Evolutionary conservation across 2,113 vertebrate genomes (phyloP).

Genomic region (Aepyceros melampus): DNA sequence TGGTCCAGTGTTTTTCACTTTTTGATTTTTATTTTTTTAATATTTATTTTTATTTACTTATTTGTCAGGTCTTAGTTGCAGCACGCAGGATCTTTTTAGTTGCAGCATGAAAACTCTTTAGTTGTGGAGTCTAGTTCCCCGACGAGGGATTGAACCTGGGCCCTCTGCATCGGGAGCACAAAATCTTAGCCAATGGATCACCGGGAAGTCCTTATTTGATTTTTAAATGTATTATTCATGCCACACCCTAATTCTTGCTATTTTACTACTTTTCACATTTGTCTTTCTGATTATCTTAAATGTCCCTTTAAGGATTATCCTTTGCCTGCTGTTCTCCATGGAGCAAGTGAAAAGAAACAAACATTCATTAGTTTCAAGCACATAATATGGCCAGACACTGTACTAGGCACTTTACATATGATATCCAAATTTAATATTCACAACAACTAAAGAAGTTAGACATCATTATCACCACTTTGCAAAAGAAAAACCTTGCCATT

Average conservation of each 20-base stretch:
- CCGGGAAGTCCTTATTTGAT: background rate
- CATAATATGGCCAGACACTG: background rate
- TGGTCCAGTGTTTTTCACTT: background rate
- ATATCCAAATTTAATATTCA: background rate
- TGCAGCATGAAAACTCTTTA: background rate
- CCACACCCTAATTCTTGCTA: background rate
- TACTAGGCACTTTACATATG: background rate
- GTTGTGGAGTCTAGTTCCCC: background rate
- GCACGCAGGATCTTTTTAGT: background rate
- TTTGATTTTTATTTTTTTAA: background rate
- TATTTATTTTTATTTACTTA: background rate
- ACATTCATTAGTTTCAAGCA: background rate
- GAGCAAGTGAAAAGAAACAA: background rate
- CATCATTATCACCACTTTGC: background rate
- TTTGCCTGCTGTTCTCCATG: background rate
- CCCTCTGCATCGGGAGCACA: background rate
- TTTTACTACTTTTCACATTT: background rate
- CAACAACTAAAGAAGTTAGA: background rate
- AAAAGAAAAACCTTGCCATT: background rate
- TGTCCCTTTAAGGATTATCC: background rate
- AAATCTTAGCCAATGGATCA: background rate
- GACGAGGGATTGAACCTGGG: background rate
- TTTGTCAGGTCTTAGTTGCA: background rate
- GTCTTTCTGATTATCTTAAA: background rate
- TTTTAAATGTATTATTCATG: slow-evolving; percentile 6